Base-by-base conservation (phyloP, 2,113 vertebrate species). In the Piaya cayana region DNA sequence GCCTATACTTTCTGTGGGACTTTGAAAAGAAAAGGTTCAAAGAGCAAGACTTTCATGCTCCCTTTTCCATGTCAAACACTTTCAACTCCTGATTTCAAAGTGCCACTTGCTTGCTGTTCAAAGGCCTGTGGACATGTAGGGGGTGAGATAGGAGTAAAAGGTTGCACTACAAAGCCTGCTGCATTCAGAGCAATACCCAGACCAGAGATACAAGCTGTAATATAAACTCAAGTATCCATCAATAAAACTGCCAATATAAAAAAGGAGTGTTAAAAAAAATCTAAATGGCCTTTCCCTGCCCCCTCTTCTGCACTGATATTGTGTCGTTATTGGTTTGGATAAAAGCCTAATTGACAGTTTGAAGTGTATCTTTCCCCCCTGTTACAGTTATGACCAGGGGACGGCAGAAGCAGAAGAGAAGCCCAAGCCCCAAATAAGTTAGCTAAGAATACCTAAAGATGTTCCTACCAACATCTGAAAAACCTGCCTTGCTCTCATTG, bases 61-160 rank as follows among this genome's bases (percentile, higher is more conserved):
- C 96, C 96, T 95, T 98, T 98, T 98, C 98, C 97, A 97, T 98
- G 98, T 98, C 97, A 94, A 97, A 98, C 96, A 97, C 98, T 99
- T 99, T 99, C 98, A 99, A 98, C 98, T 98, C 94, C 95, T 97
- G 98, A 98, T 98, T 99, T 99, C 98, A 99, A 99, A 99, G 98
- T 98, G 97, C 96, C 98, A 98, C 98, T 98, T 78, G 49, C 97
- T 97, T 72, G 95, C 95, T 98, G 98, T 98, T 99, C 98, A 99
- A 99, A 99, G 98, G 97, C 98, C 97, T 93, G 83, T 94, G 94
- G 97, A 97, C 97, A 98, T 96, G 82, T 59, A 96, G 97, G 97
- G 98, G 97, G 98, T 97, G 97, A 96, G 97, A 97, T 39, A 93
- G 98, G 98, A 98, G 98, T 97, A 96, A 98, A 98, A 98, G 98